phyloP scores from a whole-genome alignment of 2,113 vertebrate species.

The Poecilia latipinna region DNA sequence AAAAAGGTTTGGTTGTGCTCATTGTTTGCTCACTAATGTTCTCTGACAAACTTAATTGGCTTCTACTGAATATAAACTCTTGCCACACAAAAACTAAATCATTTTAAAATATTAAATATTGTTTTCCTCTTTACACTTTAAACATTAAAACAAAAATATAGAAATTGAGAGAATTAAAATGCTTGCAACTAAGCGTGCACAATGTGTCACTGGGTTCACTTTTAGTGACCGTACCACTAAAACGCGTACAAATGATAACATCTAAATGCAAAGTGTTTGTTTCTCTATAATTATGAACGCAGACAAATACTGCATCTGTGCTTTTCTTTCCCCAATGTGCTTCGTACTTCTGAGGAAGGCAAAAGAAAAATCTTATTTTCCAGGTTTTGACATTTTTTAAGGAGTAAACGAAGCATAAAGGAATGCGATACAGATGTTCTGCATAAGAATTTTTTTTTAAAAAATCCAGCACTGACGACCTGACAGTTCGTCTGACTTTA shows the following conservation, averaged over 20 bases:
- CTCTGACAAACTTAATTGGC: too few species aligned
- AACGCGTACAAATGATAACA: background rate
- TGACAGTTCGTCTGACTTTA: conserved; percentile 28
- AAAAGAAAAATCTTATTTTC: background rate
- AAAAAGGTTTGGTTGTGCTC: too few species aligned
- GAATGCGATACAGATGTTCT: conserved; percentile 23
- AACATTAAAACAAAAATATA: too few species aligned
- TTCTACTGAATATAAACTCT: too few species aligned
- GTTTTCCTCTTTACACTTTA: too few species aligned
- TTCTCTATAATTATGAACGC: background rate
- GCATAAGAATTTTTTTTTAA: too few species aligned
- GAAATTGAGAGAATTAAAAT: too few species aligned
- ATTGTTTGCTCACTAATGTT: too few species aligned
- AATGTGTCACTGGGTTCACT: background rate
- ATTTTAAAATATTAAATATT: too few species aligned
- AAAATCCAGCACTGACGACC: conserved; percentile 4
- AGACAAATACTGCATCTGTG: background rate
- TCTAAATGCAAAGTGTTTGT: background rate
- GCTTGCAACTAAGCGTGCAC: too few species aligned
- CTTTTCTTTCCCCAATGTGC: background rate
- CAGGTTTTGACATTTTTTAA: conserved; percentile 13
- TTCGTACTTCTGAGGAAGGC: conserved; percentile 19
- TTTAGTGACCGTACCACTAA: background rate
- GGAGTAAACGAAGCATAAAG: conserved; percentile 11
- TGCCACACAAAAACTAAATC: too few species aligned